phyloP scores from a whole-genome alignment of 2,797 vertebrate species.

The Sebastes miniatus region DNA sequence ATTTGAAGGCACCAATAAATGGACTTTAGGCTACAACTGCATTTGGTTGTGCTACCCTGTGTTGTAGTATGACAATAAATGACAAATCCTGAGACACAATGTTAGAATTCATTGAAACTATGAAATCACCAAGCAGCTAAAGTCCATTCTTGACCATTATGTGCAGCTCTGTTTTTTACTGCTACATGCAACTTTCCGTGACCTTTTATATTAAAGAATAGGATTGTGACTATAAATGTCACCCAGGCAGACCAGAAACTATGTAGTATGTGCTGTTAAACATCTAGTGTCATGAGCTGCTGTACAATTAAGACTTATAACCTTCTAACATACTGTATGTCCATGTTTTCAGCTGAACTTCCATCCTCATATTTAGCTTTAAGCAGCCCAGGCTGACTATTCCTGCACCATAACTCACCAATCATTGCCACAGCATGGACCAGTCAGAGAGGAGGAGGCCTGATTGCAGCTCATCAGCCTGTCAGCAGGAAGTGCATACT shows the following conservation, averaged over 20 bases:
- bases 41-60: too few species aligned
- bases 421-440: conserved; percentile 46
- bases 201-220: neutral
- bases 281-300: neutral
- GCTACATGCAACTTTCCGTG: neutral
- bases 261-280: neutral
- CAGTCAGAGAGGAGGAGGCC: conserved; percentile 21
- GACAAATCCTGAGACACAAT: neutral
- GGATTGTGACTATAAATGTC: neutral
- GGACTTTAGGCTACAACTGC: too few species aligned
- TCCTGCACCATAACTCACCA: conserved; percentile 21
- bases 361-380: neutral
- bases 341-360: neutral
- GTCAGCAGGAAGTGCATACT: conserved; percentile 47
- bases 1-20: too few species aligned
- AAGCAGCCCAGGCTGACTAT: conserved; percentile 8
- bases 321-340: neutral
- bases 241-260: neutral
- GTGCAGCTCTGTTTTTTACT: neutral
- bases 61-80: too few species aligned
- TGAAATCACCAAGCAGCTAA: neutral
- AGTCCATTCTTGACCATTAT: neutral
- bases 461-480: conserved; percentile 68
- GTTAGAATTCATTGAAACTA: neutral
- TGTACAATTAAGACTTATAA: neutral